A percentile compares a stretch with the other conserved stretches of the same genome.
Conservation (phyloP, 2,888 invertebrate species). For the Byasa hedistus region DNA sequence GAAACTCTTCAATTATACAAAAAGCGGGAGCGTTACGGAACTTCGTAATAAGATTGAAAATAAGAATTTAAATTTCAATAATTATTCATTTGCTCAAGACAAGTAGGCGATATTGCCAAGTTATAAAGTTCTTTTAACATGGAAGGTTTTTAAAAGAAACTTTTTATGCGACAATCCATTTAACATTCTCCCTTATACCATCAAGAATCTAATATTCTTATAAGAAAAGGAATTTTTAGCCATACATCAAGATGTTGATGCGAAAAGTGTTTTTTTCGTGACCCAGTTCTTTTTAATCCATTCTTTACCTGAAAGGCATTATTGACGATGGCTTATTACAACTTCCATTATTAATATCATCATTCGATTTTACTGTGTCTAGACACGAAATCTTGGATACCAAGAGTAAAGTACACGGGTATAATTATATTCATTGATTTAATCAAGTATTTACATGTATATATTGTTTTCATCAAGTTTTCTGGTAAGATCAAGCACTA, state of each 20-base stretch:
- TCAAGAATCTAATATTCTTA: neutral
- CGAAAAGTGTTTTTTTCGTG: constrained; percentile 58
- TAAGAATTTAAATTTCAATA: constrained; percentile 61
- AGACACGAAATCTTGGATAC: constrained; percentile 78
- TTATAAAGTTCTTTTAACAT: constrained; percentile 52
- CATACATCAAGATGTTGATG: neutral
- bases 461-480: neutral
- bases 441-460: neutral
- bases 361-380: constrained; percentile 80
- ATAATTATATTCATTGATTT: constrained; percentile 35
- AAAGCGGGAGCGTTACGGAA: constrained; percentile 55
- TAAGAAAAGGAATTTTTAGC: neutral
- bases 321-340: constrained; percentile 79
- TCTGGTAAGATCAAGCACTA: constrained; percentile 35
- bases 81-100: constrained; percentile 58
- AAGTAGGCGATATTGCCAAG: constrained; percentile 62
- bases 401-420: constrained; percentile 71
- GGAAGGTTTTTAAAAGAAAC: constrained; percentile 49
- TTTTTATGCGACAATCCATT: constrained; percentile 58
- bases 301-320: constrained; percentile 80
- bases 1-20: constrained; percentile 55
- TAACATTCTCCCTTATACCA: constrained; percentile 61
- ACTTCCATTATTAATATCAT: constrained; percentile 80
- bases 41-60: constrained; percentile 56
- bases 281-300: constrained; percentile 78